phyloP scores from a whole-genome alignment of 2,113 vertebrate genomes.

The Corythornis vintsioides region DNA sequence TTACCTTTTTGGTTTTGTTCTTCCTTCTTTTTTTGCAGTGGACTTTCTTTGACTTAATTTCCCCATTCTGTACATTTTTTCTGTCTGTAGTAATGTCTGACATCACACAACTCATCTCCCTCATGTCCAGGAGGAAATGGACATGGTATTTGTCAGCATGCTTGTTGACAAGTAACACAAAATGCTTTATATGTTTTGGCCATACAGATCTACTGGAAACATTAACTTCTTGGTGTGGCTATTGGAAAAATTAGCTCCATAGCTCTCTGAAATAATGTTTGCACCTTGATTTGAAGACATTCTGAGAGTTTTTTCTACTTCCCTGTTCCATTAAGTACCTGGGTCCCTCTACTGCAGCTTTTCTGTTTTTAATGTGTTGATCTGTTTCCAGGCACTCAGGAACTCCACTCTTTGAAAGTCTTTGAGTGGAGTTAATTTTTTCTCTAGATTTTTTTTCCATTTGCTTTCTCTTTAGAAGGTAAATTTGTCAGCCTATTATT shows the following conservation, averaged over 20 bases:
- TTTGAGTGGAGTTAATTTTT: neutral
- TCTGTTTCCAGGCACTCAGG: slow-evolving; percentile 16
- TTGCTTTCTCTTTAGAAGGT: neutral
- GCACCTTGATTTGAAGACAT: slow-evolving; percentile 4
- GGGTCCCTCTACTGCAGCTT: neutral
- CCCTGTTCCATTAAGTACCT: neutral
- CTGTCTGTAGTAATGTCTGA: neutral
- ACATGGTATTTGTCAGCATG: neutral
- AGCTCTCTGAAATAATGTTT: slow-evolving; percentile 11
- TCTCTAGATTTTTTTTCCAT: slow-evolving; percentile 4
- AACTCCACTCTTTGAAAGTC: neutral
- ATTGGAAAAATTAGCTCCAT: slow-evolving; percentile 3
- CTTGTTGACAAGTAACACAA: slow-evolving; percentile 24
- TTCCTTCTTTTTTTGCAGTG: neutral
- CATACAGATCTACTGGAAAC: neutral
- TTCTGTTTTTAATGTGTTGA: slow-evolving; percentile 2
- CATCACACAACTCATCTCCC: neutral
- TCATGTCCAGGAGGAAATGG: neutral
- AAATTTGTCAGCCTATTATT: neutral
- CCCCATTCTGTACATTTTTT: neutral
- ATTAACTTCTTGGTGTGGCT: slow-evolving; percentile 1
- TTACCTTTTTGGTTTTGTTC: neutral
- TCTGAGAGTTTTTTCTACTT: neutral
- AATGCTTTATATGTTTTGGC: neutral
- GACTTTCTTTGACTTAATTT: neutral